Evolutionary conservation across 2,113 vertebrate species (phyloP).

Genomic region (Atlantisia rogersi): DNA sequence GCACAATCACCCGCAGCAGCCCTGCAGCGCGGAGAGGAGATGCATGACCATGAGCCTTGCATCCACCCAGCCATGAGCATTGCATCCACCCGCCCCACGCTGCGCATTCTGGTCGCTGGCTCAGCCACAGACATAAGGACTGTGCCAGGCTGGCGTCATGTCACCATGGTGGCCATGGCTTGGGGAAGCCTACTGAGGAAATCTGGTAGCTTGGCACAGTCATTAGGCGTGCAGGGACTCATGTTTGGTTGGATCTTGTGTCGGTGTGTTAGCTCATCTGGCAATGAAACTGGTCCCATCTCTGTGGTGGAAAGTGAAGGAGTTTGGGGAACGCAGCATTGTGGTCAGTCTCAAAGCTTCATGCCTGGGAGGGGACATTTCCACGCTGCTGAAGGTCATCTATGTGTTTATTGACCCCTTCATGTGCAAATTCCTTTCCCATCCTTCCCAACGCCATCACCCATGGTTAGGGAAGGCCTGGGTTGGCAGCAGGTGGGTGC

Average conservation of each 20-base stretch:
- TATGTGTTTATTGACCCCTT: fast-evolving
- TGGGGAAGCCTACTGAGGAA: fast-evolving
- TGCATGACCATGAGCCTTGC: not conserved
- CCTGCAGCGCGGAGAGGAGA: not conserved
- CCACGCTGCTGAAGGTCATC: fast-evolving
- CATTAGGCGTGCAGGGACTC: fast-evolving
- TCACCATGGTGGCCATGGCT: not conserved
- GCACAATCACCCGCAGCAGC: not conserved
- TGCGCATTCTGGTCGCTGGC: fast-evolving
- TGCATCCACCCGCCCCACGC: not conserved
- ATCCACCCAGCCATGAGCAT: no score
- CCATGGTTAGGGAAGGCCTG: fast-evolving
- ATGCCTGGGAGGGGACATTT: not conserved
- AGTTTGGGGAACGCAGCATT: fast-evolving
- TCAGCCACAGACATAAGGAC: fast-evolving
- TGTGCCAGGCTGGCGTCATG: fast-evolving
- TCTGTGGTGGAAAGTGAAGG: fast-evolving
- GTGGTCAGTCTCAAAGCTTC: not conserved
- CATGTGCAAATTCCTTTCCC: not conserved
- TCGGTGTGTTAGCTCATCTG: not conserved
- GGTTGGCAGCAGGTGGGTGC: not conserved
- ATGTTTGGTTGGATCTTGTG: fast-evolving
- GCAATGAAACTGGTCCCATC: not conserved
- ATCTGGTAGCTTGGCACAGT: not conserved
- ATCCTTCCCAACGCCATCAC: not conserved